Conservation (phyloP, 37 sponge, comb jelly and placozoan genomes). For the Oopsacas minuta region DNA sequence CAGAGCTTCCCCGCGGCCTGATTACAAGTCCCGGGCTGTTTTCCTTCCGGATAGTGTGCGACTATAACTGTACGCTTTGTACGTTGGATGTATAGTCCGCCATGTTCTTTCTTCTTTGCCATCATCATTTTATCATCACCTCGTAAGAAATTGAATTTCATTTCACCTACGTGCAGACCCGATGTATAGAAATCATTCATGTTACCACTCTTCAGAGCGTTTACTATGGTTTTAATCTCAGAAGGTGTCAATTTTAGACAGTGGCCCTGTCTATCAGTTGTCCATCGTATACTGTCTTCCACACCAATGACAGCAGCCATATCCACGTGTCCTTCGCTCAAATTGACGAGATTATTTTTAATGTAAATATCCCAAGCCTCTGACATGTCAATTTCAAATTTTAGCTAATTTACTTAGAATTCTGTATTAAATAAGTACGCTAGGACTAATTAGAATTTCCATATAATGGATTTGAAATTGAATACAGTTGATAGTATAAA, state of each 20-base stretch:
- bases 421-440: too few species aligned
- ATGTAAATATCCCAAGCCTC: background rate
- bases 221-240: background rate
- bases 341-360: background rate
- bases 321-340: background rate
- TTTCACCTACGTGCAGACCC: background rate
- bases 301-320: background rate
- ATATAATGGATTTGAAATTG: too few species aligned
- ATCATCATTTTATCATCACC: constrained; percentile 7
- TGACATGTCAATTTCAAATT: too few species aligned
- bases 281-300: background rate
- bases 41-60: constrained; percentile 15
- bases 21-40: constrained; percentile 8
- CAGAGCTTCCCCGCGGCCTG: constrained; percentile 1
- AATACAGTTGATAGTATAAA: too few species aligned
- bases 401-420: too few species aligned
- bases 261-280: background rate
- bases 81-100: background rate
- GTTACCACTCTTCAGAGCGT: background rate
- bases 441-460: too few species aligned
- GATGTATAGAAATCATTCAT: background rate
- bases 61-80: background rate
- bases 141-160: background rate
- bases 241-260: background rate
- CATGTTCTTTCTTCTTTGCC: constrained; percentile 10